Base-by-base conservation (phyloP, 2,888 invertebrate species). In the Hirtodrosophila trivittata region DNA sequence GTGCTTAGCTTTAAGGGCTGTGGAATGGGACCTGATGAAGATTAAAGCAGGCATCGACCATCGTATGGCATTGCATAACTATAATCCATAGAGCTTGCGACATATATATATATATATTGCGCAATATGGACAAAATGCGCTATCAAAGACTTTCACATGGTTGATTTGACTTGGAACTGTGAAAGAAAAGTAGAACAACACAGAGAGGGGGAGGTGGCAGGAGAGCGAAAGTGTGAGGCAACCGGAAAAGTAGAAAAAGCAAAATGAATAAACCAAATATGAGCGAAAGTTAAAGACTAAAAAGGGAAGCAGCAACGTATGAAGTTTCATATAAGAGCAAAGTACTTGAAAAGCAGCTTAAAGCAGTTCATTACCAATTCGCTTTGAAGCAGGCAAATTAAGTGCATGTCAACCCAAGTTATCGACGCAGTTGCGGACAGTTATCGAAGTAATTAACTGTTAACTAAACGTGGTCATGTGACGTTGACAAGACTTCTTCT, bases 121-220 rank as follows among this genome's bases (percentile, higher is more conserved):
- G 58, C 57, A 68, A 60, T 67, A 73, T 43, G 59, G 41, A 50
- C 46, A 18, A 26, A 66, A 56, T 56, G 54, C 49, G 66, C 58
- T 65, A 69, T 73, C 62, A 73, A 54, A 54, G 52, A 63, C 47
- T 57, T 59, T 56, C 59, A 38, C 59, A 41, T 66, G 66, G 56
- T 35, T 62, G 73, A 69, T 46, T 72, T 49, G 43, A 57, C 38
- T 46, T 37, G 21, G 13, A 42, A 9, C 3, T n/a, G 8, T 8
- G n/a, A 35, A n/a, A 18, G 39, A 13, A 9, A 4, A 14, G 8
- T 5, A n/a, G 30, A 28, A 1, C 18, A 21, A 21, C 18, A 8
- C 10, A 1, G 14, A 1, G 8, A n/a, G 18, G n/a, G 28, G 18
- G 9, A 9, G 8, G 18, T 21, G 2, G 18, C 18, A 5, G 18